Percentiles rank a stretch among this genome's conserved stretches.
Evolutionary conservation across 1,140 invertebrate genomes (phyloP).

Genomic region (Drosophila jambulina): DNA sequence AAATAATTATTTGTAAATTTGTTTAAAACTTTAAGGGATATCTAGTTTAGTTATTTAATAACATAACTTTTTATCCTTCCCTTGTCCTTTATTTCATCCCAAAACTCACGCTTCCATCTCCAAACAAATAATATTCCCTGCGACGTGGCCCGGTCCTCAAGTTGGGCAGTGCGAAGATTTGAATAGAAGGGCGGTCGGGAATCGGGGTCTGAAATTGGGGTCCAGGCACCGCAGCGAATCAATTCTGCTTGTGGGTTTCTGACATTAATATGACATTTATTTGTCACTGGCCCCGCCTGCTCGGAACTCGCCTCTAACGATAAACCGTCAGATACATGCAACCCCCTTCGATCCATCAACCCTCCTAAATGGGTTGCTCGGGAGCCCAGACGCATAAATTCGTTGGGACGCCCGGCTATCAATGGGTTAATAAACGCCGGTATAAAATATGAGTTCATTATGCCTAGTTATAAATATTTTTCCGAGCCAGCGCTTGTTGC

Average conservation of each 20-base stretch:
- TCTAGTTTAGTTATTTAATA: not conserved
- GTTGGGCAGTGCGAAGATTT: constrained; percentile 51
- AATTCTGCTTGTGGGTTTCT: constrained; percentile 68
- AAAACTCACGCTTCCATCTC: constrained; percentile 10
- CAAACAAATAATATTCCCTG: not conserved
- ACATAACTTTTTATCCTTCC: not conserved
- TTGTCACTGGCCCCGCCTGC: constrained; percentile 67
- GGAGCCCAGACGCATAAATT: constrained; percentile 75
- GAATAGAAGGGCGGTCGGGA: constrained; percentile 42
- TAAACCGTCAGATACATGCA: constrained; percentile 47
- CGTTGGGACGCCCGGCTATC: constrained; percentile 60
- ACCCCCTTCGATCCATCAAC: constrained; percentile 17
- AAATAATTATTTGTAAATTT: no score
- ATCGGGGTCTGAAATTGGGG: constrained; percentile 9
- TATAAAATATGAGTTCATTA: constrained; percentile 84
- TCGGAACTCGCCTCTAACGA: constrained; percentile 58
- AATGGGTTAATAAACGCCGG: constrained; percentile 81
- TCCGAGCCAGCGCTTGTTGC: constrained; percentile 63
- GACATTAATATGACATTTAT: constrained; percentile 84
- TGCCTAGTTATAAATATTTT: constrained; percentile 77
- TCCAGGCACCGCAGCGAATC: constrained; percentile 52
- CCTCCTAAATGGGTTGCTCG: constrained; percentile 7
- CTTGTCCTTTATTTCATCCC: not conserved
- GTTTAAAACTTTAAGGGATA: not conserved
- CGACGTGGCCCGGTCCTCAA: not conserved